Conservation (phyloP, 2,113 vertebrate species). For the Larimichthys crocea region DNA sequence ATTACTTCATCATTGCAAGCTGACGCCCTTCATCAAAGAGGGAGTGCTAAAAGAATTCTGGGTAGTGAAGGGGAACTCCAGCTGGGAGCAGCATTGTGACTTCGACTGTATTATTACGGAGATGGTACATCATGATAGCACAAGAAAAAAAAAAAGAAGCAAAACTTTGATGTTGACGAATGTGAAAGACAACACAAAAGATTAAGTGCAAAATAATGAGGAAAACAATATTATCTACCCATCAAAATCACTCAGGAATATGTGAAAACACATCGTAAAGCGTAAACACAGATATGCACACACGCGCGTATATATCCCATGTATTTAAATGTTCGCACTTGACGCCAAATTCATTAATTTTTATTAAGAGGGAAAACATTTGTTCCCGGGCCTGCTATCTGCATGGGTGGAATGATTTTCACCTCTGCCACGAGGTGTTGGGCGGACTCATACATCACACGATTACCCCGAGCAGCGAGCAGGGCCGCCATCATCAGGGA, state of each 20-base stretch:
- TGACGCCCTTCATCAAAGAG: constrained; percentile 77
- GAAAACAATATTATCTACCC: constrained; percentile 51
- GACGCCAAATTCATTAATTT: constrained; percentile 96
- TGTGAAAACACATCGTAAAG: constrained; percentile 27
- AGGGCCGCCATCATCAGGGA: constrained; percentile 99
- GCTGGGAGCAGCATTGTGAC: constrained; percentile 46
- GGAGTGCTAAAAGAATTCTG: constrained; percentile 49
- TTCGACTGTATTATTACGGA: constrained; percentile 41
- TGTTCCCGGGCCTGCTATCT: constrained; percentile 93
- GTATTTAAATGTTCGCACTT: constrained; percentile 71
- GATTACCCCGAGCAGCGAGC: constrained; percentile 98
- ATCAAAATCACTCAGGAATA: constrained; percentile 33
- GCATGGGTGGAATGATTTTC: constrained; percentile 99
- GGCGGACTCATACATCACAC: constrained; percentile 98
- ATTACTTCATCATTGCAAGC: constrained; percentile 69
- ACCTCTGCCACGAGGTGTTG: constrained; percentile 99
- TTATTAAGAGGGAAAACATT: constrained; percentile 97
- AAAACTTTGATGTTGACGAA: constrained; percentile 28
- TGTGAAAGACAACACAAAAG: constrained; percentile 32
- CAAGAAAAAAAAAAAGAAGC: constrained; percentile 13
- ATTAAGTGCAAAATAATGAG: constrained; percentile 39
- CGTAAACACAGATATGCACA: constrained; percentile 39
- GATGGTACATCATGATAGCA: constrained; percentile 48
- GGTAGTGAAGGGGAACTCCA: constrained; percentile 72
- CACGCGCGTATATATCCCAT: constrained; percentile 15